A percentile compares a stretch with the other conserved stretches of the same genome.
phyloP scores from a whole-genome alignment of 2,888 invertebrate genomes.

The Calliopum simillimum region DNA sequence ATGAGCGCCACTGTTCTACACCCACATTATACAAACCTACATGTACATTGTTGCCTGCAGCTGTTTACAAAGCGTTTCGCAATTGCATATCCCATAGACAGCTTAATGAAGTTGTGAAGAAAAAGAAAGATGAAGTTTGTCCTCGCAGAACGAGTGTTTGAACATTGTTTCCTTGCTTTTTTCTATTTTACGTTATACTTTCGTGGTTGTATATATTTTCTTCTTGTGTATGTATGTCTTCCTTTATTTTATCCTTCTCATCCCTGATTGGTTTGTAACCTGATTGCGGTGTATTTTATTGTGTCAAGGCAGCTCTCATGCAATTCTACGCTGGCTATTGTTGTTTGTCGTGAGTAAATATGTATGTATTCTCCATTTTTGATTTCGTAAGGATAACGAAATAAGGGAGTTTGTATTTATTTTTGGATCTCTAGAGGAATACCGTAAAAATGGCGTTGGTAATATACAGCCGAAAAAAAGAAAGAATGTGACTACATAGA shows the following conservation, averaged over 20 bases:
- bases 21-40: no score
- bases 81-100: slow-evolving; percentile 23
- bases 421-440: not conserved
- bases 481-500: no score
- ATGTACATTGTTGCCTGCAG: slow-evolving; percentile 22
- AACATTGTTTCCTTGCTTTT: not conserved
- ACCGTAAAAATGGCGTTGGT: slow-evolving; percentile 31
- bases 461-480: not conserved
- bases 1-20: not conserved
- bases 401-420: slow-evolving; percentile 16
- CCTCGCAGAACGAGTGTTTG: not conserved
- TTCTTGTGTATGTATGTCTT: not conserved
- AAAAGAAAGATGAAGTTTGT: slow-evolving; percentile 34
- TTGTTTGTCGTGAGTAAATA: slow-evolving; percentile 10
- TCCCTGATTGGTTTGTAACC: slow-evolving; percentile 33
- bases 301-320: slow-evolving; percentile 22
- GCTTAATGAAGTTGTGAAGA: slow-evolving; percentile 31
- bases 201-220: not conserved
- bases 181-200: not conserved
- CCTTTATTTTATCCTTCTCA: slow-evolving; percentile 8
- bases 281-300: slow-evolving; percentile 5
- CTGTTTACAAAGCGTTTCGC: slow-evolving; percentile 18
- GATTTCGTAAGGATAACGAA: slow-evolving; percentile 11
- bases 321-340: slow-evolving; percentile 4
- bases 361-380: slow-evolving; percentile 30